Percentiles rank a stretch among this genome's conserved stretches.
Evolutionary conservation across 2,888 invertebrate genomes (phyloP).

Genomic region (Chrysina gloriosa): DNA sequence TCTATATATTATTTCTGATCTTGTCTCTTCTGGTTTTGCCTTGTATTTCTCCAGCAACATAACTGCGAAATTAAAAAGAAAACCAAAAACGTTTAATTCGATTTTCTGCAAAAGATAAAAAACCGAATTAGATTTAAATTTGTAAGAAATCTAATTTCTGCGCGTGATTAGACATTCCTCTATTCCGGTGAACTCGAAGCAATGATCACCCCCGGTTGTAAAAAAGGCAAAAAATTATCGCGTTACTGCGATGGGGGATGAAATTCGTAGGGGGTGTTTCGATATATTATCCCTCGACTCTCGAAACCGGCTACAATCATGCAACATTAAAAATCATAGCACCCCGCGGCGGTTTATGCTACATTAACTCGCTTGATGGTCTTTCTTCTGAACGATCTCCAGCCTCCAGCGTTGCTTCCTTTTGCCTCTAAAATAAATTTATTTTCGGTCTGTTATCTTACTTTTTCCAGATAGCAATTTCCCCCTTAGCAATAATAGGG

Average conservation of each 20-base stretch:
- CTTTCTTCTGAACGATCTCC: constrained; percentile 43
- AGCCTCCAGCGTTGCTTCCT: background rate
- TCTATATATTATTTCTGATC: no score
- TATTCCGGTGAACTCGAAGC: no score
- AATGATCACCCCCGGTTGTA: constrained; percentile 19
- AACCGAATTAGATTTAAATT: no score
- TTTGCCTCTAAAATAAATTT: constrained; percentile 2
- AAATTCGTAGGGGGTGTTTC: constrained; percentile 45
- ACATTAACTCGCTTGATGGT: constrained; percentile 61
- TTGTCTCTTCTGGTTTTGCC: no score
- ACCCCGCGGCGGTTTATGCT: constrained; percentile 60
- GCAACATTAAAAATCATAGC: constrained; percentile 62
- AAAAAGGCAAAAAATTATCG: constrained; percentile 38
- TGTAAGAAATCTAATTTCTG: no score
- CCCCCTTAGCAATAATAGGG: no score
- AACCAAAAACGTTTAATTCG: no score
- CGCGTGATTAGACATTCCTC: no score
- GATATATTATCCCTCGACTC: constrained; percentile 42
- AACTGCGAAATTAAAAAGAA: no score
- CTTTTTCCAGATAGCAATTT: no score
- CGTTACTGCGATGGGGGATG: constrained; percentile 37
- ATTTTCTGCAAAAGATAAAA: no score
- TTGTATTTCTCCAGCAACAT: no score
- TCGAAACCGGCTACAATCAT: constrained; percentile 52
- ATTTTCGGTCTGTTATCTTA: background rate